Conservation (phyloP, 64 coral and sea anemone species). For the Exaiptasia diaphana region DNA sequence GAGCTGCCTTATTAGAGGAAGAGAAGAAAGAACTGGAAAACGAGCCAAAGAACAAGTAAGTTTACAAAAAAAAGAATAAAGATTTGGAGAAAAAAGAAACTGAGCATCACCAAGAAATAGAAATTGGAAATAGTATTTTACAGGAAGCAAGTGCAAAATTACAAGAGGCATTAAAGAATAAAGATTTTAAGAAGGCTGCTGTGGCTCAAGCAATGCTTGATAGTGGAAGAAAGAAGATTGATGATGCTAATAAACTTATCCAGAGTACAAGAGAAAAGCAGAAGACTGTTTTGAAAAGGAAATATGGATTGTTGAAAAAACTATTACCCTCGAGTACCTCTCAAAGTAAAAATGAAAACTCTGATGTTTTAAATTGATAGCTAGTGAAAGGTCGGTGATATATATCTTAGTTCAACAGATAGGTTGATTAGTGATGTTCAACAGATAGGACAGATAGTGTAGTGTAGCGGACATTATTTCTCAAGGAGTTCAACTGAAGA, state of each 20-base stretch:
- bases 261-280: constrained; percentile 40
- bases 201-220: constrained; percentile 52
- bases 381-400: no score
- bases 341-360: constrained; percentile 22
- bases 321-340: constrained; percentile 3
- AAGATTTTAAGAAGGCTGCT: constrained; percentile 61
- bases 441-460: no score
- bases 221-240: constrained; percentile 37
- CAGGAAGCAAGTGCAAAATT: constrained; percentile 40
- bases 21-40: constrained; percentile 29
- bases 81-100: constrained; percentile 36
- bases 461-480: no score
- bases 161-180: constrained; percentile 42
- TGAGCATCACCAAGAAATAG: constrained; percentile 14
- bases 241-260: constrained; percentile 37
- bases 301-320: constrained; percentile 29
- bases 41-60: constrained; percentile 10
- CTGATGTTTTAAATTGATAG: no score
- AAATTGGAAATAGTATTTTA: constrained; percentile 39
- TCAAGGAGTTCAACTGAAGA: no score
- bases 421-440: no score
- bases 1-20: constrained; percentile 44
- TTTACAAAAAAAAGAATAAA: constrained; percentile 39
- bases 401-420: no score
- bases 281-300: constrained; percentile 44